Evolutionary conservation across 2,797 vertebrate genomes (phyloP), one percentile per base, ranked within the genome.

Genomic region (Amazona ochrocephala): DNA sequence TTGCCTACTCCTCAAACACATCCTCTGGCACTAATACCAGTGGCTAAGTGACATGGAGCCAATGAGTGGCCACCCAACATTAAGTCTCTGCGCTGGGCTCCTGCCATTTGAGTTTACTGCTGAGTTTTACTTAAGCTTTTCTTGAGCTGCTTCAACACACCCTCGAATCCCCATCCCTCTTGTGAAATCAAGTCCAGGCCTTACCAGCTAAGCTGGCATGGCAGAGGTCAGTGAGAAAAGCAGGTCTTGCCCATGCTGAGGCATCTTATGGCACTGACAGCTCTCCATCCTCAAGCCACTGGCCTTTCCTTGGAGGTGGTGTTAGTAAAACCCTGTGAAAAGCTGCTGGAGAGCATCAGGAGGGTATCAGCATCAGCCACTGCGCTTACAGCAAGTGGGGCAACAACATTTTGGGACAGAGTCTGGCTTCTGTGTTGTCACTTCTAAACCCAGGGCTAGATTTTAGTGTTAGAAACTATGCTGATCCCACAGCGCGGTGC

Each of bases 401-500:
- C 39, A 37, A 9, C 6, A 30, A 3, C 21, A 2, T 29, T 11
- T 15, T 19, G 41, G 51, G 64, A 11, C 82, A 84, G 19, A 47
- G 7, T 44, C 21, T 30, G 13, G 7, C 12, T 54, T 90, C 54
- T 17, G 30, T 12, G 6, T 14, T 11, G 23, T 16, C 2, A 0
- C 41, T 12, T 50, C 20, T 56, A 45, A 81, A n/a, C 19, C n/a
- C 7, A 0, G 37, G 34, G 11, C 3, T 50, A 8, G 12, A 21
- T 18, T 27, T 64, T 6, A n/a, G 32, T 1, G 17, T 9, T 10
- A 50, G 48, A 30, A 39, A 11, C 37, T 8, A n/a, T 13, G 22
- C 11, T 0, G 0, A 4, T 54, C 24, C 53, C 1, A 3, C 26
- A 3, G 62, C 2, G 1, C 0, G 3, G 14, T 29, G 66, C 82